phyloP scores from a whole-genome alignment of 2,888 invertebrate genomes.

The Chymomyza fuscimana region DNA sequence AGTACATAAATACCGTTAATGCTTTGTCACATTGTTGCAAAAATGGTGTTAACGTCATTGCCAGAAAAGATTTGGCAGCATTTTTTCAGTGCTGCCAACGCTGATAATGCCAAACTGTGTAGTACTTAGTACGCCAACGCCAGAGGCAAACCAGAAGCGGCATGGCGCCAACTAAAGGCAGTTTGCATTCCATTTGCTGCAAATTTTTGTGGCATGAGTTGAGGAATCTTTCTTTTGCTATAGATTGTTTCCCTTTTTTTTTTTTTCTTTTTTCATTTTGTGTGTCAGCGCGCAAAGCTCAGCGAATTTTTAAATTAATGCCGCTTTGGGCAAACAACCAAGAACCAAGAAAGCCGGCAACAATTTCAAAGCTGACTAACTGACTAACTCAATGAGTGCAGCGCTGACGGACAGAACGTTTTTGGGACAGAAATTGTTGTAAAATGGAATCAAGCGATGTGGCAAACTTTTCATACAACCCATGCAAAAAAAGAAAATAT shows the following conservation, averaged over 20 bases:
- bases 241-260: too few species aligned
- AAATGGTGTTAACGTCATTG: conserved; percentile 1
- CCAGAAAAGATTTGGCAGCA: conserved; percentile 1
- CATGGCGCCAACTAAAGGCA: not conserved
- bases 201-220: not conserved
- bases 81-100: conserved; percentile 3
- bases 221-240: not conserved
- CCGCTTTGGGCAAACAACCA: conserved; percentile 19
- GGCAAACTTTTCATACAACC: conserved; percentile 50
- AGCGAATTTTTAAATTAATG: conserved; percentile 46
- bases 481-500: conserved; percentile 32
- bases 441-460: not conserved
- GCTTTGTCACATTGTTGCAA: conserved; percentile 2
- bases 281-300: conserved; percentile 23
- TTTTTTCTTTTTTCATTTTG: not conserved
- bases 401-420: conserved; percentile 1
- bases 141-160: not conserved
- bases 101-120: conserved; percentile 3
- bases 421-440: not conserved
- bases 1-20: not conserved
- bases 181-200: not conserved
- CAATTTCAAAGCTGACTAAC: not conserved
- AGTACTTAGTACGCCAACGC: not conserved
- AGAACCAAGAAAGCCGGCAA: conserved; percentile 2
- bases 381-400: not conserved